A percentile compares a stretch with the other conserved stretches of the same genome.
These are phyloP conservation scores for Himantopus leucocephalus DNA, from an alignment of 2,113 vertebrate species.

Conservation along the genomic window DNA sequence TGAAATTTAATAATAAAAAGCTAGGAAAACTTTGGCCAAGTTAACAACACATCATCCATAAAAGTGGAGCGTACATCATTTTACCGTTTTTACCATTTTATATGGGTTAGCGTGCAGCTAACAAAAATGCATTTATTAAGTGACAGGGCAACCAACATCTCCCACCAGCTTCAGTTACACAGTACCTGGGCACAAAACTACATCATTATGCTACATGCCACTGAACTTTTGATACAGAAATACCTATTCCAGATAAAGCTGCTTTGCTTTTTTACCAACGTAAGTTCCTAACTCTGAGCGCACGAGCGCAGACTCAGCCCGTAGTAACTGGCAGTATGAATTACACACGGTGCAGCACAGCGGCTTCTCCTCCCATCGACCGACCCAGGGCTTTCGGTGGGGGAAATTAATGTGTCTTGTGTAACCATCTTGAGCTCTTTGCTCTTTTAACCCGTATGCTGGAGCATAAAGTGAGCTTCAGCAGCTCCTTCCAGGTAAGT, in stretches of 20 bases:
- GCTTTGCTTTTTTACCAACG: not conserved
- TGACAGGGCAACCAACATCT: not conserved
- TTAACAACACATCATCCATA: not conserved
- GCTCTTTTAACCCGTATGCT: not conserved
- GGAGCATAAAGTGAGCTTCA: not conserved
- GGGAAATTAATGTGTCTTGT: not conserved
- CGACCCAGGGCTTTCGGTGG: not conserved
- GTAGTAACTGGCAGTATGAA: not conserved
- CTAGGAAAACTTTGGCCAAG: not conserved
- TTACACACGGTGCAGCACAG: rapidly evolving
- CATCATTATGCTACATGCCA: not conserved
- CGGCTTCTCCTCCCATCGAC: not conserved
- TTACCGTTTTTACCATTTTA: not conserved
- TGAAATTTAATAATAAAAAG: not conserved
- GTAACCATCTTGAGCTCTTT: not conserved
- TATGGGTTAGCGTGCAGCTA: rapidly evolving
- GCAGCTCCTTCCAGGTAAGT: not conserved
- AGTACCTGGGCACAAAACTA: not conserved
- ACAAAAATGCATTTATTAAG: not conserved
- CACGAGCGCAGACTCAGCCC: not conserved
- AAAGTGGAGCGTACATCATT: not conserved
- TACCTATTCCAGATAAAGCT: not conserved
- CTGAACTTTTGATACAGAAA: not conserved
- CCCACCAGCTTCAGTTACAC: not conserved
- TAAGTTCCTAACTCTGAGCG: not conserved